Conservation (phyloP, 2,888 invertebrate species). For the Caenorhabditis panamensis region DNA sequence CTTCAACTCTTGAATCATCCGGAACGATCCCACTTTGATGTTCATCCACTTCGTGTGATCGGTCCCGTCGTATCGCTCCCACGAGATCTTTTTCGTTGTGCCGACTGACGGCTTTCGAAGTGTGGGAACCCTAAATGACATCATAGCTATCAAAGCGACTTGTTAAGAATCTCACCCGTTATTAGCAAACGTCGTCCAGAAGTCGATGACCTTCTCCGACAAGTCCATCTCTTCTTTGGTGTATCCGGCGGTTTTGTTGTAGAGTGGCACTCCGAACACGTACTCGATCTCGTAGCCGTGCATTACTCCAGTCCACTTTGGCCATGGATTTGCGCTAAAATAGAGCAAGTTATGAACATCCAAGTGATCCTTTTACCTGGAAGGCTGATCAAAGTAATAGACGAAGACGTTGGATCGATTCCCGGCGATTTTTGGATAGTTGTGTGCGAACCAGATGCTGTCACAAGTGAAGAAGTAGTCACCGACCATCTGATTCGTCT, state of each 20-base stretch:
- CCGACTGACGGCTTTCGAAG: slow-evolving; percentile 42
- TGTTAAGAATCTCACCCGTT: slow-evolving; percentile 67
- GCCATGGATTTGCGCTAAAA: slow-evolving; percentile 80
- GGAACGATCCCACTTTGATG: slow-evolving; percentile 51
- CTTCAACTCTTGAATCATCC: slow-evolving; percentile 71
- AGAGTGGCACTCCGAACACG: slow-evolving; percentile 93
- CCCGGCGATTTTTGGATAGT: slow-evolving; percentile 66
- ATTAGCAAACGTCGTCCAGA: slow-evolving; percentile 76
- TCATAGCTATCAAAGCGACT: not conserved
- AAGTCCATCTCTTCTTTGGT: slow-evolving; percentile 69
- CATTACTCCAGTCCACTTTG: slow-evolving; percentile 86
- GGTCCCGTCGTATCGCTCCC: slow-evolving; percentile 60
- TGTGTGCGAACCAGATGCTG: slow-evolving; percentile 78
- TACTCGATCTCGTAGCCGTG: slow-evolving; percentile 99
- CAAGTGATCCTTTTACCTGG: slow-evolving; percentile 61
- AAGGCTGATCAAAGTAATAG: slow-evolving; percentile 80
- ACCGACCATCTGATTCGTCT: slow-evolving; percentile 84
- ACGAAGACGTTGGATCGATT: slow-evolving; percentile 76
- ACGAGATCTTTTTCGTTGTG: slow-evolving; percentile 43
- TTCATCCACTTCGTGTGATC: slow-evolving; percentile 58
- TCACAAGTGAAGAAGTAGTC: slow-evolving; percentile 89
- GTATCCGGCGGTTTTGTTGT: slow-evolving; percentile 78
- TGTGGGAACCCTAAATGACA: slow-evolving; percentile 37
- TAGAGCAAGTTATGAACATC: not conserved
- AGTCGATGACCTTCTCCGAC: slow-evolving; percentile 77